A percentile compares a stretch with the other conserved stretches of the same genome.
Evolutionary conservation across 53 echinoderm and acorn worm species (phyloP).

Genomic region (Echinarachnius parma): DNA sequence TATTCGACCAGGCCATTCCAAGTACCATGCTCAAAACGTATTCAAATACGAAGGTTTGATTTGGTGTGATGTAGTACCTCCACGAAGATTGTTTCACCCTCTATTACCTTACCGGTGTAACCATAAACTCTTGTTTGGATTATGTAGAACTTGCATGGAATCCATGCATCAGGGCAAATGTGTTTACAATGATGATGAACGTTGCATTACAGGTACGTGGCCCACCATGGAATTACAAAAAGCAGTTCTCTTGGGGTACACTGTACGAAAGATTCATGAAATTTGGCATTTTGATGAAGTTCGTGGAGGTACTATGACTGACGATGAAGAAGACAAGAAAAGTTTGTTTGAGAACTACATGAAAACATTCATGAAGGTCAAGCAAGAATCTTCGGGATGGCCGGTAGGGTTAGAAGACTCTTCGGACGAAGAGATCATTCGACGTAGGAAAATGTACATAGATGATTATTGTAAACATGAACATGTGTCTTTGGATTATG

Average conservation of each 20-base stretch:
- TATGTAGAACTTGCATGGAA: not conserved
- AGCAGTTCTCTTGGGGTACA: not conserved
- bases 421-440: not conserved
- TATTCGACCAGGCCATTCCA: not conserved
- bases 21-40: not conserved
- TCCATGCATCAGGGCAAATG: not conserved
- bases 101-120: not conserved
- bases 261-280: not conserved
- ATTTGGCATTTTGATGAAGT: not conserved
- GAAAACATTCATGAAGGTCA: not conserved
- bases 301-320: not conserved
- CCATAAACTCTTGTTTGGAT: not conserved
- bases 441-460: not conserved
- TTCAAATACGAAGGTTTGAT: not conserved
- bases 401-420: not conserved
- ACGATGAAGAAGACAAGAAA: not conserved
- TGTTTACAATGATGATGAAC: not conserved
- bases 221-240: constrained; percentile 2
- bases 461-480: not conserved
- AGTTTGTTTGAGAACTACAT: not conserved
- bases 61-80: not conserved
- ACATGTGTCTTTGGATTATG: not conserved
- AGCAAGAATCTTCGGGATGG: not conserved
- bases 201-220: not conserved
- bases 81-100: not conserved